A percentile compares a stretch with the other conserved stretches of the same genome.
Evolutionary conservation across 2,797 vertebrate species (phyloP).

Genomic region (Neostethus bicornis): DNA sequence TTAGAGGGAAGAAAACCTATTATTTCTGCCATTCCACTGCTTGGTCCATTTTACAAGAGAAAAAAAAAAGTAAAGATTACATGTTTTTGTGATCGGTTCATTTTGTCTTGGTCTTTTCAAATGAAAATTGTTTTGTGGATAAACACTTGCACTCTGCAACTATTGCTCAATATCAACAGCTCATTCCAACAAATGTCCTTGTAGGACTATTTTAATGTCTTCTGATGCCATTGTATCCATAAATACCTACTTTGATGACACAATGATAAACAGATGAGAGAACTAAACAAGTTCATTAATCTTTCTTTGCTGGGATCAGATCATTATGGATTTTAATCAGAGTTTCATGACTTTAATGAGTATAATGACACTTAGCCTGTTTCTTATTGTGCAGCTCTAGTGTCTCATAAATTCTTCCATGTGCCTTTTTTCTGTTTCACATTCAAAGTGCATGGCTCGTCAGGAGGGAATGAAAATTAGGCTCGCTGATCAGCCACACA

Average conservation of each 20-base stretch:
- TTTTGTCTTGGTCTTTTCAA: too few species aligned
- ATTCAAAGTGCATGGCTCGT: slow-evolving; percentile 6
- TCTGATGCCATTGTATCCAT: too few species aligned
- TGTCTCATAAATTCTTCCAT: slow-evolving; percentile 3
- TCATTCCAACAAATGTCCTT: too few species aligned
- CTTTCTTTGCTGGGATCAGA: slow-evolving; percentile 56
- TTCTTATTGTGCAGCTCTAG: slow-evolving; percentile 19
- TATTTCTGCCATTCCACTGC: slow-evolving; percentile 2
- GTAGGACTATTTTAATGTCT: too few species aligned
- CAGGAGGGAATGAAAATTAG: slow-evolving; percentile 2
- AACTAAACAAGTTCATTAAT: slow-evolving; percentile 64
- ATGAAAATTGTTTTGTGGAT: too few species aligned
- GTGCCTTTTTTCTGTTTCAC: neutral
- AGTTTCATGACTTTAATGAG: slow-evolving; percentile 66
- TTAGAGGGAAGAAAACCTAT: neutral
- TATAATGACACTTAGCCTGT: slow-evolving; percentile 37
- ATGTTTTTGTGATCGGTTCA: too few species aligned
- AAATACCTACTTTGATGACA: slow-evolving; percentile 4
- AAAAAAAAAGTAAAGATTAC: too few species aligned
- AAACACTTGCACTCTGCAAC: too few species aligned
- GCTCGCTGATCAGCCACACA: slow-evolving; percentile 16
- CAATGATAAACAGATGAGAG: slow-evolving; percentile 67
- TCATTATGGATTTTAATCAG: slow-evolving; percentile 67
- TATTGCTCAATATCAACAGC: too few species aligned
- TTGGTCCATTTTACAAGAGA: too few species aligned